Evolutionary conservation across 2,797 vertebrate genomes (phyloP).

Genomic region (Macropus fuliginosus): DNA sequence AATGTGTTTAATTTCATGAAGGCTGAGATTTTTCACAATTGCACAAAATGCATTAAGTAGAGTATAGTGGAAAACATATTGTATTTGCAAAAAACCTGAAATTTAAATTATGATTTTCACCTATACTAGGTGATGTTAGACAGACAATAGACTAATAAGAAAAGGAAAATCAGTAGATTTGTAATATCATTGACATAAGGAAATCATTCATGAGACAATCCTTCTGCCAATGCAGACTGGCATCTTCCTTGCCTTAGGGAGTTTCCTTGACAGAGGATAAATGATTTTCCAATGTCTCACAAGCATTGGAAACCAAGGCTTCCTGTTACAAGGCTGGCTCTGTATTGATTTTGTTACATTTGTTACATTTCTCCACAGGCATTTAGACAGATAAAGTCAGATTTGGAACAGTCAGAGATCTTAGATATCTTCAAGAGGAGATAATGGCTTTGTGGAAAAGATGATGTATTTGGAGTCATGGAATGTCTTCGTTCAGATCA

Average conservation of each 20-base stretch:
- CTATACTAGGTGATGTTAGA: neutral
- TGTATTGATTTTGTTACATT: neutral
- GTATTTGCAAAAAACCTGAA: neutral
- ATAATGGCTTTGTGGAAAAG: neutral
- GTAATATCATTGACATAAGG: neutral
- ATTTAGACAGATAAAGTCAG: neutral
- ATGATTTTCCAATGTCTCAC: neutral
- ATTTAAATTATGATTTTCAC: neutral
- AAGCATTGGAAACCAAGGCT: neutral
- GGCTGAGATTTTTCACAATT: neutral
- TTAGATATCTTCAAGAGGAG: neutral
- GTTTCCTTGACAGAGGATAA: neutral
- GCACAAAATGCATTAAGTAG: neutral
- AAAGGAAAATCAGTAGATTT: neutral
- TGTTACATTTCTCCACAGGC: neutral
- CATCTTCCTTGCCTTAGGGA: neutral
- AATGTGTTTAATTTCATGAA: neutral
- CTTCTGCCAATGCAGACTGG: rapidly evolving
- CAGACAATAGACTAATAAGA: neutral
- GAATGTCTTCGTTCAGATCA: neutral
- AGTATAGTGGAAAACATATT: neutral
- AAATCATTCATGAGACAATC: neutral
- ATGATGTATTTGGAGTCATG: neutral
- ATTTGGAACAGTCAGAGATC: neutral
- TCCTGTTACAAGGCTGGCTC: neutral